Evolutionary conservation across 2,888 invertebrate genomes (phyloP), one percentile per base, ranked within the genome.

Genomic region (Chorisops tibialis): DNA sequence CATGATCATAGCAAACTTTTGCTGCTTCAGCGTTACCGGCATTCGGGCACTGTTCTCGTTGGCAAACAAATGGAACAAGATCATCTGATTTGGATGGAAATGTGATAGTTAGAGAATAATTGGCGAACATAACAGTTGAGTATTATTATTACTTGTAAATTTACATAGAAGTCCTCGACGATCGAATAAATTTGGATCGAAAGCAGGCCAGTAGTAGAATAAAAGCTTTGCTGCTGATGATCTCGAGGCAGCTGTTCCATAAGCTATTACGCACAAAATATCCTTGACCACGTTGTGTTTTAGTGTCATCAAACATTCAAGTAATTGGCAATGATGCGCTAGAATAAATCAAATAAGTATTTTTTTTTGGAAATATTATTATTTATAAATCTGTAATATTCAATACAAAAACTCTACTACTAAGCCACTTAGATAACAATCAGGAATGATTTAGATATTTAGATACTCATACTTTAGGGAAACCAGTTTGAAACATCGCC

Each of bases 161-260:
- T 93, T 93, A 72, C 92, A 89, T 61, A 93, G 86, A 61, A 93
- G 83, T 2, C 91, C 90, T 72, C 91, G 90, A 59, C 94, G 83
- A 75, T 97, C 97, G 71, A 94, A 91, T 5, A 95, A 84, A 73
- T 92, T 91, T 21, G 96, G 91, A 79, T 97, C 96, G 72, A 98
- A 91, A 3, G 96, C 92, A 4, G 99, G 99, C 97, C 98, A 99
- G 78, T 99, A 99, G 81, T 97, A 96, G 80, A 99, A 98, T 51
- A 99, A 84, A 39, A 99, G 82, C 79, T 97, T 96, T 58, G 96
- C 96, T 1, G 98, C 98, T 0, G 96, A 94, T n/a, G 93, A 87
- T 54, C 96, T 81, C 0, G 97, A 93, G 54, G 91, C 89, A 67
- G 93, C 88, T 0, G 98, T 96, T 47, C 99, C 99, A 78, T 97